Conservation (phyloP, 2,888 invertebrate genomes). For the Brachyopa scutellaris region DNA sequence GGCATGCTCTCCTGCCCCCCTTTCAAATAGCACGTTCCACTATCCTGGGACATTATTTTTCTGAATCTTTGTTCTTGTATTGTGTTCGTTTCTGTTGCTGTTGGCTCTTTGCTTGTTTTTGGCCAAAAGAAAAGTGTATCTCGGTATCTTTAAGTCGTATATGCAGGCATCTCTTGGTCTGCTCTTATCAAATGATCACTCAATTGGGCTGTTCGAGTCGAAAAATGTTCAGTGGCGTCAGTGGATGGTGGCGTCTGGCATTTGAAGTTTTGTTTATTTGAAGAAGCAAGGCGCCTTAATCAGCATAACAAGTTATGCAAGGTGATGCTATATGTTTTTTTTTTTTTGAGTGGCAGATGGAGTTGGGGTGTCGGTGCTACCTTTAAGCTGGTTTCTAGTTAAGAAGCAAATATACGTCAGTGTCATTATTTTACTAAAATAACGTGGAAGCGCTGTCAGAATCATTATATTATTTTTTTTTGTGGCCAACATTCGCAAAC, state of each 20-base stretch:
- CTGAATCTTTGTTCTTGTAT: neutral
- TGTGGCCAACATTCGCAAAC: too few species aligned
- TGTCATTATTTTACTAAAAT: too few species aligned
- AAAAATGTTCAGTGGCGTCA: slow-evolving; percentile 10
- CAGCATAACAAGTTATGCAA: neutral
- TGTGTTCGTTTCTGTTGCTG: neutral
- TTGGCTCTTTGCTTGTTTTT: neutral
- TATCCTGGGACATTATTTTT: slow-evolving; percentile 14
- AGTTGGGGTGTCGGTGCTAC: too few species aligned
- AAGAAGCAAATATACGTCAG: too few species aligned
- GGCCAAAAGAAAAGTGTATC: neutral
- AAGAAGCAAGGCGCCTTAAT: neutral
- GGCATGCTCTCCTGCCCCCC: neutral
- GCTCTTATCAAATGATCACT: slow-evolving; percentile 10
- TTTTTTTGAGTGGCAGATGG: too few species aligned
- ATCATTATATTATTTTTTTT: too few species aligned
- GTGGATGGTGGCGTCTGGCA: slow-evolving; percentile 2
- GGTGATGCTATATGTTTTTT: too few species aligned
- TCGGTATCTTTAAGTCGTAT: neutral
- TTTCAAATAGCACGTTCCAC: neutral
- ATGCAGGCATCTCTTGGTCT: neutral
- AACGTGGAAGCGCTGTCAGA: too few species aligned
- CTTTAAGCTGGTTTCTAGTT: too few species aligned
- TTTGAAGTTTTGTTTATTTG: too few species aligned
- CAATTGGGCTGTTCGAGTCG: slow-evolving; percentile 23